These are phyloP conservation scores for Ochlodes sylvanus DNA, from an alignment of 2,888 invertebrate genomes.

Conservation along the genomic window DNA sequence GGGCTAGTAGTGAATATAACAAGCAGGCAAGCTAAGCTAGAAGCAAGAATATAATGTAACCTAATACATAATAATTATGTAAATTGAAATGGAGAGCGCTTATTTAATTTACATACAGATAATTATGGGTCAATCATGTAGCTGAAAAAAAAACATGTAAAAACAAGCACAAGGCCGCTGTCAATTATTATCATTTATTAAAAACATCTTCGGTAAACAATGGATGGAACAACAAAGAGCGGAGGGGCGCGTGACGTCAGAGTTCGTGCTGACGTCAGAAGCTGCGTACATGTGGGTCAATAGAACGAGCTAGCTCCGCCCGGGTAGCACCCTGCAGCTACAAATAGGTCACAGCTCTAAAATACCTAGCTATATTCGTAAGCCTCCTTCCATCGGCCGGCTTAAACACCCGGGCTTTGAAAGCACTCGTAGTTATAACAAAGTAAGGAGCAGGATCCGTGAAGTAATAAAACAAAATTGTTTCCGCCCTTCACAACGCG, in stretches of 20 bases:
- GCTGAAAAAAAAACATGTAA: not conserved
- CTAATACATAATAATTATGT: too few relatives aligned
- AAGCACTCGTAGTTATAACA: slow-evolving; percentile 31
- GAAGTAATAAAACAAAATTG: slow-evolving; percentile 37
- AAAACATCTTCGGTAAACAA: slow-evolving; percentile 52
- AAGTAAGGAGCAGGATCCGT: slow-evolving; percentile 34
- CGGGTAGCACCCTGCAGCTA: slow-evolving; percentile 68
- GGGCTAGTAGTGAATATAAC: too few relatives aligned
- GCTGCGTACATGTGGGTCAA: slow-evolving; percentile 80
- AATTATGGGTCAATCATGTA: not conserved
- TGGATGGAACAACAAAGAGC: slow-evolving; percentile 59
- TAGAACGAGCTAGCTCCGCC: slow-evolving; percentile 68
- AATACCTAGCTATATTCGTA: slow-evolving; percentile 60
- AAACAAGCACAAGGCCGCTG: slow-evolving; percentile 2
- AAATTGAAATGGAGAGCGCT: not conserved
- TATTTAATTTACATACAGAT: not conserved
- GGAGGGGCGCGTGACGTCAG: slow-evolving; percentile 71
- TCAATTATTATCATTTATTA: slow-evolving; percentile 43
- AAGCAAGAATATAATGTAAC: too few relatives aligned
- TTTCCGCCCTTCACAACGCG: slow-evolving; percentile 29
- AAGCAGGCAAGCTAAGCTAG: too few relatives aligned
- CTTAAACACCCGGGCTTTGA: slow-evolving; percentile 42
- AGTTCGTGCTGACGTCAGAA: slow-evolving; percentile 70
- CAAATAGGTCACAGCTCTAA: slow-evolving; percentile 76
- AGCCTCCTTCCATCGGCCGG: slow-evolving; percentile 48